These are phyloP conservation scores for Eurytoma californica DNA, from an alignment of 2,888 invertebrate genomes.

Conservation along the genomic window DNA sequence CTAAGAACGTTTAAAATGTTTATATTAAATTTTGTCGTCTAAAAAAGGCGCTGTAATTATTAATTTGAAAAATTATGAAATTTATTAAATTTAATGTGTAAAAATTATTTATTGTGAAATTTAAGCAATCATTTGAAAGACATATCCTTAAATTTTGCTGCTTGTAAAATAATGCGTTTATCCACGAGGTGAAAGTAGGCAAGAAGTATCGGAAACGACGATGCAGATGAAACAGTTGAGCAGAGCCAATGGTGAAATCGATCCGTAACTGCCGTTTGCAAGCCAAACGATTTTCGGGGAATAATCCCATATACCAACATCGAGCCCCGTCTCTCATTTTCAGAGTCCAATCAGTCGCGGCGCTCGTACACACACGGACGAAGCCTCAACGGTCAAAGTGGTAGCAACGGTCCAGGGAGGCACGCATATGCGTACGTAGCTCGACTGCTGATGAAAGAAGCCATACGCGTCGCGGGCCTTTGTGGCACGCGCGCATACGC, in stretches of 20 bases:
- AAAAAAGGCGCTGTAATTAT: too few relatives aligned
- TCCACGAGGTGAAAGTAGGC: too few relatives aligned
- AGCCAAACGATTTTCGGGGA: slow-evolving; percentile 21
- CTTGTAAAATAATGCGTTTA: too few relatives aligned
- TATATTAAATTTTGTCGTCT: too few relatives aligned
- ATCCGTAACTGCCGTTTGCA: slow-evolving; percentile 5
- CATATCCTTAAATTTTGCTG: too few relatives aligned
- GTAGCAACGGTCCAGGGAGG: slow-evolving; percentile 21
- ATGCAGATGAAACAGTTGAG: too few relatives aligned
- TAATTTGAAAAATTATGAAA: too few relatives aligned
- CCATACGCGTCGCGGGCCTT: slow-evolving; percentile 24
- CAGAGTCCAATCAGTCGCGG: slow-evolving; percentile 18
- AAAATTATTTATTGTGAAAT: too few relatives aligned
- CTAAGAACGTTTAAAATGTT: too few relatives aligned
- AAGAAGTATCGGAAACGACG: too few relatives aligned
- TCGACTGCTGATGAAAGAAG: slow-evolving; percentile 34
- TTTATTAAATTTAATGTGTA: too few relatives aligned
- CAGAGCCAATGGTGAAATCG: background rate
- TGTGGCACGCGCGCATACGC: slow-evolving; percentile 31
- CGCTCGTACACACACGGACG: background rate
- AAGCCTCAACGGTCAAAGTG: slow-evolving; percentile 42
- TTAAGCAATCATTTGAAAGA: too few relatives aligned
- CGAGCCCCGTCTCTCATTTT: background rate
- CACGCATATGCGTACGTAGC: slow-evolving; percentile 9
- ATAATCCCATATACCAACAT: slow-evolving; percentile 37